phyloP scores from a whole-genome alignment of 2,797 vertebrate species.

The Muraenolepis orangiensis region DNA sequence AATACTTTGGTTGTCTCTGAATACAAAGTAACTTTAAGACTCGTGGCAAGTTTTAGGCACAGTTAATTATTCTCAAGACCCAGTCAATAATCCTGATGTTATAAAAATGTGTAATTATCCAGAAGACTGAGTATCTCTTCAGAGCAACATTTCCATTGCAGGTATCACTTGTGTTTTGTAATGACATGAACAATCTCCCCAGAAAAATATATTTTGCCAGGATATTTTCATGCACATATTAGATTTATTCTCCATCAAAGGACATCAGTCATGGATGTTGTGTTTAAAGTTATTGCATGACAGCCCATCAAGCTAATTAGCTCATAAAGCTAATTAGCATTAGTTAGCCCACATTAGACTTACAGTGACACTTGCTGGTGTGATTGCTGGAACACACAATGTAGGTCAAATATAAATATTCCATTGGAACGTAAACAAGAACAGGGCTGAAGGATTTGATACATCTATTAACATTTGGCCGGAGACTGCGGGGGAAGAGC shows the following conservation, averaged over 20 bases:
- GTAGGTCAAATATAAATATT: neutral
- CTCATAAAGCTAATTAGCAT: neutral
- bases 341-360: neutral
- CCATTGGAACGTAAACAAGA: neutral
- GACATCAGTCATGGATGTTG: neutral
- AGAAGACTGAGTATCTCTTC: neutral
- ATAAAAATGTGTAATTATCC: conserved; percentile 1
- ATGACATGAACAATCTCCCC: neutral
- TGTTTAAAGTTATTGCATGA: neutral
- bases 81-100: neutral
- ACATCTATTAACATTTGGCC: neutral
- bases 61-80: neutral
- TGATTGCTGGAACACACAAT: neutral
- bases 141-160: neutral
- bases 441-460: neutral
- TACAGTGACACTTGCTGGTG: neutral
- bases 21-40: conserved; percentile 9
- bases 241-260: neutral
- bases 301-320: neutral
- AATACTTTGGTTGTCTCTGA: conserved; percentile 1
- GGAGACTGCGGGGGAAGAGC: neutral
- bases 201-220: neutral
- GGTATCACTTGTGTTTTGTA: neutral
- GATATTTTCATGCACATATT: neutral
- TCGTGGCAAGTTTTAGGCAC: neutral